phyloP scores from a whole-genome alignment of 1,140 invertebrate species.

The silkworm (Bombyx mori) region ASM3026992v2 NC_085134.1:8681001-8681500 shows the following conservation, averaged over 20 bases:
- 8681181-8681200: constrained; percentile 24
- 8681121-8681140: constrained; percentile 24
- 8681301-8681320: constrained; percentile 61
- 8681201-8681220: constrained; percentile 24
- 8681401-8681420: too few species aligned
- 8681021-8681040: constrained; percentile 52
- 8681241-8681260: constrained; percentile 31
- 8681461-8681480: too few species aligned
- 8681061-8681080: constrained; percentile 11
- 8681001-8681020: constrained; percentile 62
- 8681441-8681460: too few species aligned
- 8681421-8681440: too few species aligned
- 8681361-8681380: too few species aligned
- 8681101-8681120: constrained; percentile 23
- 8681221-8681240: constrained; percentile 30
- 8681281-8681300: constrained; percentile 54
- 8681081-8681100: constrained; percentile 24
- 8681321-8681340: too few species aligned
- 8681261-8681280: constrained; percentile 47
- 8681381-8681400: too few species aligned
- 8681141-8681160: constrained; percentile 61
- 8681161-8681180: constrained; percentile 44
- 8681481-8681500: too few species aligned
- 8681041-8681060: constrained; percentile 46
- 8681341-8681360: too few species aligned